Evolutionary conservation across 2,888 invertebrate species (phyloP), one percentile per base, ranked within the genome.

Genomic region (Noctua janthina): DNA sequence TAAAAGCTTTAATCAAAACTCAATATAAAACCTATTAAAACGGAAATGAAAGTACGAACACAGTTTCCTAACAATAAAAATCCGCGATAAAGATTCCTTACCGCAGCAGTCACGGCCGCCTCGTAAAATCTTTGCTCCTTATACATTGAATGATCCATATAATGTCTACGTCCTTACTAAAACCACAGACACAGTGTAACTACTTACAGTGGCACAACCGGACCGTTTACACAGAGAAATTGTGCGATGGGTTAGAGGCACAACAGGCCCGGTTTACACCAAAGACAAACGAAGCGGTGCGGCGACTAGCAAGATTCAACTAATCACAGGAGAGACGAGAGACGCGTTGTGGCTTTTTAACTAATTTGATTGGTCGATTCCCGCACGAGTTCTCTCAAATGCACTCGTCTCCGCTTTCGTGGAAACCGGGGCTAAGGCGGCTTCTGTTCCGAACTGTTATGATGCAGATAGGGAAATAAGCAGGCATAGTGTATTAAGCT

Each of bases 81-180:
- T 88, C 43, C 82, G 91, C 89, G 91, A 94, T 94, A 95, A 94
- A 94, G 91, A 91, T 90, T 88, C 84, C 88, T 86, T 91, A 67
- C 85, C 85, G 86, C 87, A 84, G 91, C 80, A 92, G 93, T 93
- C 93, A 92, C 93, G 93, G 90, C 68, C 71, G 78, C 88, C 87
- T 94, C 95, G 93, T 96, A 95, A 96, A 96, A 95, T 95, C 94
- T 93, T 91, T 90, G 91, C 90, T 82, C 90, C 92, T 94, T 95
- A 95, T 94, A 93, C 93, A 90, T 89, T 89, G 92, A 94, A 95
- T 93, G 93, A 92, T 92, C 92, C 92, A 91, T 91, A 93, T 94
- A 94, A 95, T 93, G 92, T 92, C 88, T 92, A 89, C 92, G 91
- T 89, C 88, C 85, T 90, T 87, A 88, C 90, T 93, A 90, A 94